Evolutionary conservation across 2,888 invertebrate species (phyloP).

Genomic region (Barypeithes pellucidus): DNA sequence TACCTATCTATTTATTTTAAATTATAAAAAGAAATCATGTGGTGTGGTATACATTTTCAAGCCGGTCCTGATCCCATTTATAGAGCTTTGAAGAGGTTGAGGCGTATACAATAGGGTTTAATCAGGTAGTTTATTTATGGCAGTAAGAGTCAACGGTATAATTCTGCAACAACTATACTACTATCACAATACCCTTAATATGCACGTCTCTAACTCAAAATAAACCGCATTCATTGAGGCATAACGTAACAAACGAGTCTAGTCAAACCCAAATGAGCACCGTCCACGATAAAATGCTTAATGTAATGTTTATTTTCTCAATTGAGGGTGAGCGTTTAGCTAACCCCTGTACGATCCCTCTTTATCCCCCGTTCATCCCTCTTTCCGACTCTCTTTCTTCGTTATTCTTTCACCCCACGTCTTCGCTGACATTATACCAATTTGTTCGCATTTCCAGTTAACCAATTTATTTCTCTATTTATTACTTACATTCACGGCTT

Average conservation of each 20-base stretch:
- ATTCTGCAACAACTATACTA: no score
- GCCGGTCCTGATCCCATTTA: no score
- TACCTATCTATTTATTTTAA: no score
- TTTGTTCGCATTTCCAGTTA: conserved; percentile 63
- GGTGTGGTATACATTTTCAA: no score
- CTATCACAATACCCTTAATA: no score
- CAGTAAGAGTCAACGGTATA: no score
- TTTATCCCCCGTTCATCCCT: conserved; percentile 31
- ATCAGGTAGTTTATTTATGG: no score
- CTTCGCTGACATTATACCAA: conserved; percentile 61
- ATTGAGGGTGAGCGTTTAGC: conserved; percentile 58
- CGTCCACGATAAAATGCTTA: conserved; percentile 59
- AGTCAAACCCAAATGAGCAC: conserved; percentile 50
- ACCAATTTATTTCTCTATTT: conserved; percentile 63
- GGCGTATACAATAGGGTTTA: no score
- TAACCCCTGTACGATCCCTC: conserved; percentile 44
- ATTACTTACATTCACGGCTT: conserved; percentile 56
- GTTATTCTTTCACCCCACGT: conserved; percentile 60
- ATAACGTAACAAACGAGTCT: conserved; percentile 47
- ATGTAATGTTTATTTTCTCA: conserved; percentile 63
- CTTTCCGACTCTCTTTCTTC: conserved; percentile 18
- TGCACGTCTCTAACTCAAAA: conserved; percentile 26
- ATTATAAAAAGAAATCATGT: no score
- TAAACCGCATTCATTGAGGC: conserved; percentile 47
- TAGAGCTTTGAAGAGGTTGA: no score